Conservation (phyloP, 2,113 vertebrate species). For the Crotalus viridis region DNA sequence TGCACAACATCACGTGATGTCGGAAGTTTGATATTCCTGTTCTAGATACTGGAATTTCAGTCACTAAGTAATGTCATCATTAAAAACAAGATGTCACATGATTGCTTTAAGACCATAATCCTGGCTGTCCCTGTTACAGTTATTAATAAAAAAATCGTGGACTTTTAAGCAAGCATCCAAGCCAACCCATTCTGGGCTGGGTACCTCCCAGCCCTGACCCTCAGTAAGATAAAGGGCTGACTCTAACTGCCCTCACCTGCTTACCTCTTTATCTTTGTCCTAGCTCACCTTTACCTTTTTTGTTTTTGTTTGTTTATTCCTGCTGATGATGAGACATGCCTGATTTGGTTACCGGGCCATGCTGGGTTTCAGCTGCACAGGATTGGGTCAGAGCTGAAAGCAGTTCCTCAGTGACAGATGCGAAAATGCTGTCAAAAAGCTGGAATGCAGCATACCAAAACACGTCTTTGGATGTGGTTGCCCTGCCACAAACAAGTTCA, state of each 20-base stretch:
- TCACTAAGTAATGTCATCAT: background rate
- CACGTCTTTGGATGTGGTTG: background rate
- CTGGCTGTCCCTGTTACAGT: background rate
- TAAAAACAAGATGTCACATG: background rate
- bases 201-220: background rate
- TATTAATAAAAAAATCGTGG: background rate
- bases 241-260: background rate
- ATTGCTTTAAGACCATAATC: background rate
- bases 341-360: background rate
- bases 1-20: too few species aligned
- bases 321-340: background rate
- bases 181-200: background rate
- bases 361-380: background rate
- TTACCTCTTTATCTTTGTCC: background rate
- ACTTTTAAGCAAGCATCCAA: background rate
- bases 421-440: background rate
- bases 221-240: background rate
- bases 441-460: background rate
- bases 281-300: background rate
- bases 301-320: background rate
- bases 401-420: background rate
- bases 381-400: background rate
- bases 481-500: background rate
- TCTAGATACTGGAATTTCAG: background rate
- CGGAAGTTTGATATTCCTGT: too few species aligned